Conservation (phyloP, 37 sponge, comb jelly and placozoan species). For the Ephydatia muelleri region DNA sequence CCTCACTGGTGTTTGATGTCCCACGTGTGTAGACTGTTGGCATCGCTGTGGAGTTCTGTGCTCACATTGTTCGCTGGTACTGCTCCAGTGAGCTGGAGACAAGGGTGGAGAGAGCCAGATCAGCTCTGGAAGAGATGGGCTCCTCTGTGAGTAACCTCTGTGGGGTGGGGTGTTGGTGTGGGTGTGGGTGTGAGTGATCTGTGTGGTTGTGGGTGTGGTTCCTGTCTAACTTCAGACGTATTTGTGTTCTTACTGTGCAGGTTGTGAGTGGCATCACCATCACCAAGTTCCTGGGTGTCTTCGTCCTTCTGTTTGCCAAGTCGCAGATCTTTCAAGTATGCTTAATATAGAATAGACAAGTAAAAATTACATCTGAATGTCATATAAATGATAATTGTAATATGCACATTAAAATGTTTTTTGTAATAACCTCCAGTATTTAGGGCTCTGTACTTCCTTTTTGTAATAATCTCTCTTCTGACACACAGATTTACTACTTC, state of each 20-base stretch:
- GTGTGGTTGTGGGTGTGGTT: neutral
- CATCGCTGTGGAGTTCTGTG: conserved; percentile 97
- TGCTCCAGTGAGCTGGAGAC: conserved; percentile 38
- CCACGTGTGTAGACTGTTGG: conserved; percentile 88
- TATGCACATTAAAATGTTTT: neutral
- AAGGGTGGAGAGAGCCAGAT: conserved; percentile 72
- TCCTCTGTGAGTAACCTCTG: conserved; percentile 63
- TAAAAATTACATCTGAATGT: no score
- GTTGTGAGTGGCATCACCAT: conserved; percentile 97
- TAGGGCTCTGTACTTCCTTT: no score
- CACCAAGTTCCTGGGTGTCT: conserved; percentile 97
- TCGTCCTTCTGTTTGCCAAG: conserved; percentile 94
- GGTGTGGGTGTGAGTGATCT: neutral
- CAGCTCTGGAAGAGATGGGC: conserved; percentile 91
- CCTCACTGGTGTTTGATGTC: no score
- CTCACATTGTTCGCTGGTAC: conserved; percentile 97
- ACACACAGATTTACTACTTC: conserved; percentile 82
- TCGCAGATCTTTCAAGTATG: conserved; percentile 85
- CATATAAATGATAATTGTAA: no score
- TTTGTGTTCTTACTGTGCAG: conserved; percentile 8
- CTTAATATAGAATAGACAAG: no score
- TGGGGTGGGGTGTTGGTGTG: neutral
- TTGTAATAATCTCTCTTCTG: neutral
- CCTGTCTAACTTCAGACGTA: neutral
- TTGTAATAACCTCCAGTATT: no score